These are phyloP conservation scores for Palythoa grandis DNA, from an alignment of 92 coral and sea anemone species.

Conservation along the genomic window DNA sequence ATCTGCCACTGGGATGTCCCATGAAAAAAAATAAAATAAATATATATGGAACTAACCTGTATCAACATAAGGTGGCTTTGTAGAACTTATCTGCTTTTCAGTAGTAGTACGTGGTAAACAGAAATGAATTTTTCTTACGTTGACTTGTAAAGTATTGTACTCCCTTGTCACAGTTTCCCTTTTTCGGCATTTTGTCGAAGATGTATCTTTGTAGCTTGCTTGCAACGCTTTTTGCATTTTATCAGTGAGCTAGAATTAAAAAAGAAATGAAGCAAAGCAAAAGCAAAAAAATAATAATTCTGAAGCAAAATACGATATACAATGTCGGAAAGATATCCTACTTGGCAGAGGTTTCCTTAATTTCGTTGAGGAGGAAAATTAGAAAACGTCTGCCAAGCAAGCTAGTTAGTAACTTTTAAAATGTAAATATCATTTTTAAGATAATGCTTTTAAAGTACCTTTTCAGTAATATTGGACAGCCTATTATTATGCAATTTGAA, in stretches of 20 bases:
- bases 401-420: too few species aligned
- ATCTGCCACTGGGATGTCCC: too few species aligned
- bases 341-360: too few species aligned
- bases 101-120: background rate
- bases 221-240: background rate
- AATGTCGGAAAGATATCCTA: too few species aligned
- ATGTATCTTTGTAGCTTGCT: background rate
- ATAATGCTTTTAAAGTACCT: background rate
- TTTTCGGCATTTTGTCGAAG: background rate
- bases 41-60: background rate
- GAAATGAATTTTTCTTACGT: background rate
- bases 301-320: too few species aligned
- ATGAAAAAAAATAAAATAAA: background rate
- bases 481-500: too few species aligned
- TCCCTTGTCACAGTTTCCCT: background rate
- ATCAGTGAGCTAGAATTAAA: background rate
- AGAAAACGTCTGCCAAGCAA: too few species aligned
- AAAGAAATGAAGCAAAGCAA: background rate
- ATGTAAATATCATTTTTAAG: background rate
- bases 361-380: too few species aligned
- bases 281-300: too few species aligned
- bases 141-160: constrained; percentile 13
- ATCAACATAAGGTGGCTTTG: background rate
- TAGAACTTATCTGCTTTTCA: background rate
- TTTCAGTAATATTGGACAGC: background rate